Conservation (phyloP, 2,888 invertebrate genomes). For the Hecatera dysodea region DNA sequence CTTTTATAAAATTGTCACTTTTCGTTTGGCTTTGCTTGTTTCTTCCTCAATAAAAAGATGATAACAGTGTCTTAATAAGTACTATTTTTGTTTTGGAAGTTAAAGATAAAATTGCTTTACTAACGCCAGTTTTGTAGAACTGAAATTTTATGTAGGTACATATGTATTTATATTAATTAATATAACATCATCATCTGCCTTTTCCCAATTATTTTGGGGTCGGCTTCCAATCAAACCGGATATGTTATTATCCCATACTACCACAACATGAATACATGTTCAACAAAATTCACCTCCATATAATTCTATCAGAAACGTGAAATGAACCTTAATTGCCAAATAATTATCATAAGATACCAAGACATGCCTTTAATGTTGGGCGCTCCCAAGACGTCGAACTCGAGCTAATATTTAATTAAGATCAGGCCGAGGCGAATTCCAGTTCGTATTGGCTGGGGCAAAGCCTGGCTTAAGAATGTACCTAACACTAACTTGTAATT, state of each 20-base stretch:
- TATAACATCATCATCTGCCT: too few relatives aligned
- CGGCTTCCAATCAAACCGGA: too few relatives aligned
- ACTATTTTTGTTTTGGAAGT: too few relatives aligned
- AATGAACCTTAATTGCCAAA: conserved; percentile 17
- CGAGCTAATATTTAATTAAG: conserved; percentile 54
- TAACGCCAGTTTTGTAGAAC: too few relatives aligned
- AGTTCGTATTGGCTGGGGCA: conserved; percentile 38
- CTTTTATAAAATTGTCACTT: not conserved
- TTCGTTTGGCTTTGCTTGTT: not conserved
- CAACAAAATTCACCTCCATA: not conserved
- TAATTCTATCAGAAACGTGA: not conserved
- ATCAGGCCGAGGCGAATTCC: conserved; percentile 46
- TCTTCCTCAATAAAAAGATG: too few relatives aligned
- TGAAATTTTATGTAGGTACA: too few relatives aligned
- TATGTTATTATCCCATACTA: not conserved
- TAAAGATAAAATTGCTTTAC: too few relatives aligned
- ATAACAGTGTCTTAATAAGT: too few relatives aligned
- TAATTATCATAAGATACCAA: conserved; percentile 15
- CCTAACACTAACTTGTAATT: conserved; percentile 55
- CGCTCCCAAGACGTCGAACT: conserved; percentile 25
- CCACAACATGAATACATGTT: not conserved
- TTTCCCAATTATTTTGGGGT: too few relatives aligned
- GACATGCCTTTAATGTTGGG: conserved; percentile 17
- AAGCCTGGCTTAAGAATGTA: conserved; percentile 48
- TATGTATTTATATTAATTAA: too few relatives aligned